A percentile compares a stretch with the other conserved stretches of the same genome.
Conservation (phyloP, 2,113 vertebrate genomes). For the Colistium nudipinnis region DNA sequence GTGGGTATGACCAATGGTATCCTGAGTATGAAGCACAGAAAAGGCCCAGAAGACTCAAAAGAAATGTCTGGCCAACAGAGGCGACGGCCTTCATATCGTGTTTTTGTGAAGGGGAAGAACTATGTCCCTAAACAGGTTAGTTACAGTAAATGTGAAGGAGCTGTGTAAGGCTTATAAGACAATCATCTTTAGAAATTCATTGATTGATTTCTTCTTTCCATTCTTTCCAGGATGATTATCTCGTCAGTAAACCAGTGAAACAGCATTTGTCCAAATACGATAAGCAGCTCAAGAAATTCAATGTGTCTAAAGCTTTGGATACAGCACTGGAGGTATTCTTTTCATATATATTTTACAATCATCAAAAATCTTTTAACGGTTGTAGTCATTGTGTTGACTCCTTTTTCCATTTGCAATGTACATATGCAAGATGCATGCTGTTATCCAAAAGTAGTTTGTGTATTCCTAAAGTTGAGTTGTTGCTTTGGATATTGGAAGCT, state of each 20-base stretch:
- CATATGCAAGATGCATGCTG: background rate
- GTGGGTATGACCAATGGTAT: conserved; percentile 97
- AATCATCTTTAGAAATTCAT: background rate
- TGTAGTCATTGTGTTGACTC: background rate
- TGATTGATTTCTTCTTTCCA: background rate
- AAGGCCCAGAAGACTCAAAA: conserved; percentile 82
- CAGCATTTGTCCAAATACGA: conserved; percentile 89
- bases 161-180: background rate
- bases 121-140: conserved; percentile 89
- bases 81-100: conserved; percentile 85
- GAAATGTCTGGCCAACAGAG: conserved; percentile 64
- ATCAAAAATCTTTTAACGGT: no score
- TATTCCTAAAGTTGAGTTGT: background rate
- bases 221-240: conserved; percentile 88
- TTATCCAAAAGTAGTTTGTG: background rate
- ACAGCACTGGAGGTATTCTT: conserved; percentile 86
- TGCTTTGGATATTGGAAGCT: background rate
- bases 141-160: no score
- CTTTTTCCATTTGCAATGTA: background rate
- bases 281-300: conserved; percentile 89
- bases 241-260: conserved; percentile 88
- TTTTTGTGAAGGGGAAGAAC: conserved; percentile 91
- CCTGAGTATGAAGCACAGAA: conserved; percentile 91
- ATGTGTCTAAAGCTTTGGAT: conserved; percentile 93
- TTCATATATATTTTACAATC: background rate